Evolutionary conservation across 2,888 invertebrate genomes (phyloP), one percentile per base, ranked within the genome.

Genomic region (Mythimna vitellina): DNA sequence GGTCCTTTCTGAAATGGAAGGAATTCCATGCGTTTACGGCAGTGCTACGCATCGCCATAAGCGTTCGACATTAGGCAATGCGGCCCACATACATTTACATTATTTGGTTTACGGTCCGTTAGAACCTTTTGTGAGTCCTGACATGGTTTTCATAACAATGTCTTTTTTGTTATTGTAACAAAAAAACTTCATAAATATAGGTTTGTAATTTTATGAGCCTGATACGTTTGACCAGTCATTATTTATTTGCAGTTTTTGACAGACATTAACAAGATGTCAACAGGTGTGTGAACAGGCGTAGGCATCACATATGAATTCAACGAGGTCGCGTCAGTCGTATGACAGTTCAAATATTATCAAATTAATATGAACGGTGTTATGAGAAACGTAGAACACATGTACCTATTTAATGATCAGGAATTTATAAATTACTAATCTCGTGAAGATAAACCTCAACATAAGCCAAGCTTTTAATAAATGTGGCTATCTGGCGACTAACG

Each of bases 41-140:
- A 87, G 83, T 88, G 90, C 90, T 87, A 91, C 90, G 90, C 90
- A 89, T 89, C 84, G 87, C 91, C 91, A 92, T 92, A 92, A 90
- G 87, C 88, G 91, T 90, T 89, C 89, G 89, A 92, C 91, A 92
- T 93, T 93, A 91, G 89, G 90, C 92, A 91, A 93, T 91, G 92
- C 92, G 92, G 85, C 91, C 91, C 87, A 94, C 91, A 93, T 94
- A 93, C 86, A 89, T 91, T 91, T 94, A 93, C 87, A 89, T 91
- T 91, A 92, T 93, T 93, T 92, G 91, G 91, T 88, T 89, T 86
- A 89, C 85, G 90, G 88, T 86, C 94, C 95, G 94, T 94, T 95
- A 94, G 85, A 82, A 89, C 87, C 89, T 89, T 92, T 90, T 91
- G 89, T 89, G 82, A 83, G 78, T 83, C 77, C 86, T 78, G 83